A percentile compares a stretch with the other conserved stretches of the same genome.
Conservation (phyloP, 2,888 invertebrate species). For the Nebria salina region DNA sequence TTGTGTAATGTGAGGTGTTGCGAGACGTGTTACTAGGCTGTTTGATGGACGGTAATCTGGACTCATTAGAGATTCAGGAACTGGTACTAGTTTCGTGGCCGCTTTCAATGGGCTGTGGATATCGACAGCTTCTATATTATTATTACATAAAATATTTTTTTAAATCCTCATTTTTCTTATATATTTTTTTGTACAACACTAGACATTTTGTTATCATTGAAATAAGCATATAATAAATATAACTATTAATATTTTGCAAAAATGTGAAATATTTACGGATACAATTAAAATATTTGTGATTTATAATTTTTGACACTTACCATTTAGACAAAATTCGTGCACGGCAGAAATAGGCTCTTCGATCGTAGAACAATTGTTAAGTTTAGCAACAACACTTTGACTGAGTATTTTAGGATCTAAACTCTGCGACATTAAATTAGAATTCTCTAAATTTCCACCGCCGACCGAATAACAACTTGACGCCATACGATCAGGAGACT, state of each 20-base stretch:
- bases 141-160: background rate
- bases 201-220: too few relatives aligned
- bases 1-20: slow-evolving; percentile 47
- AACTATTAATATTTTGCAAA: too few relatives aligned
- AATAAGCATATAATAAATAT: too few relatives aligned
- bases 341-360: slow-evolving; percentile 52
- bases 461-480: slow-evolving; percentile 72
- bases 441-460: slow-evolving; percentile 53
- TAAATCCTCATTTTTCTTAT: background rate
- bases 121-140: slow-evolving; percentile 54
- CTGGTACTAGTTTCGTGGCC: slow-evolving; percentile 87
- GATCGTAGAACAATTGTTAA: slow-evolving; percentile 49
- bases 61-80: slow-evolving; percentile 88
- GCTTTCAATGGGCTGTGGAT: slow-evolving; percentile 76
- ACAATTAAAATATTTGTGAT: too few relatives aligned
- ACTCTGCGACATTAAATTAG: slow-evolving; percentile 70
- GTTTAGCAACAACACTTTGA: slow-evolving; percentile 59
- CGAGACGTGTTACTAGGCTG: slow-evolving; percentile 37
- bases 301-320: slow-evolving; percentile 49
- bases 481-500: slow-evolving; percentile 78
- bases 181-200: too few relatives aligned
- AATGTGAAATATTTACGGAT: too few relatives aligned
- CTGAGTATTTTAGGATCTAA: slow-evolving; percentile 69
- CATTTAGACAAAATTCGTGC: slow-evolving; percentile 55
- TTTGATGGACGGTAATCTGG: slow-evolving; percentile 72